Evolutionary conservation across 2,888 invertebrate genomes (phyloP).

Genomic region (Trimorus sp.): DNA sequence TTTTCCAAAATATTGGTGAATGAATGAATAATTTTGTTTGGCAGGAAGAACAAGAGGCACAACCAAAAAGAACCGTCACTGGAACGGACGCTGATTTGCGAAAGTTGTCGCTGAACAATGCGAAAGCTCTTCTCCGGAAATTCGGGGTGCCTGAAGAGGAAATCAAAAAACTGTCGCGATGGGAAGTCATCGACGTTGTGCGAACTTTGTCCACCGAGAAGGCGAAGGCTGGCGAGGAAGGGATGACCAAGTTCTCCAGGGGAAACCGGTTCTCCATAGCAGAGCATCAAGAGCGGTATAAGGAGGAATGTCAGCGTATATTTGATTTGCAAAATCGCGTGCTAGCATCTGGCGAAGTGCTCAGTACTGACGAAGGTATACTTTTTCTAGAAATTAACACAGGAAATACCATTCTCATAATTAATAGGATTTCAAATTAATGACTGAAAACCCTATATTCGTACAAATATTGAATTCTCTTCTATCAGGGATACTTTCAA

Average conservation of each 20-base stretch:
- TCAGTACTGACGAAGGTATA: conserved; percentile 97
- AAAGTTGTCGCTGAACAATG: conserved; percentile 97
- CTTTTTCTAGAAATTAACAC: too few relatives aligned
- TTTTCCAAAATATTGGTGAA: too few relatives aligned
- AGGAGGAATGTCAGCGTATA: conserved; percentile 96
- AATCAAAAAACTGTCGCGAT: conserved; percentile 94
- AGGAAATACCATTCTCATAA: too few relatives aligned
- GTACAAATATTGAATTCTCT: too few relatives aligned
- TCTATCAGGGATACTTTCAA: too few relatives aligned
- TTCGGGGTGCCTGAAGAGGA: conserved; percentile 99
- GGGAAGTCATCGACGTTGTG: conserved; percentile 99
- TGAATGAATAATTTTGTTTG: neutral
- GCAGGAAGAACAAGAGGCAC: conserved; percentile 92
- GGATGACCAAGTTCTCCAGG: conserved; percentile 99
- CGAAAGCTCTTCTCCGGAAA: conserved; percentile 96
- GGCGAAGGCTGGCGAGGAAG: conserved; percentile 98
- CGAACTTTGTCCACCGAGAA: conserved; percentile 98
- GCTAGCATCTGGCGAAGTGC: conserved; percentile 93
- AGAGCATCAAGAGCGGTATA: conserved; percentile 98
- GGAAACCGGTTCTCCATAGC: conserved; percentile 99
- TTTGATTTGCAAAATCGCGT: conserved; percentile 99
- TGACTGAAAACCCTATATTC: too few relatives aligned
- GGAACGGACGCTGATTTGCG: conserved; percentile 99
- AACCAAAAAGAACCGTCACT: conserved; percentile 96
- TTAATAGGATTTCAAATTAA: too few relatives aligned